Conservation (phyloP, 2,888 invertebrate species). For the Neoscelio sp. region DNA sequence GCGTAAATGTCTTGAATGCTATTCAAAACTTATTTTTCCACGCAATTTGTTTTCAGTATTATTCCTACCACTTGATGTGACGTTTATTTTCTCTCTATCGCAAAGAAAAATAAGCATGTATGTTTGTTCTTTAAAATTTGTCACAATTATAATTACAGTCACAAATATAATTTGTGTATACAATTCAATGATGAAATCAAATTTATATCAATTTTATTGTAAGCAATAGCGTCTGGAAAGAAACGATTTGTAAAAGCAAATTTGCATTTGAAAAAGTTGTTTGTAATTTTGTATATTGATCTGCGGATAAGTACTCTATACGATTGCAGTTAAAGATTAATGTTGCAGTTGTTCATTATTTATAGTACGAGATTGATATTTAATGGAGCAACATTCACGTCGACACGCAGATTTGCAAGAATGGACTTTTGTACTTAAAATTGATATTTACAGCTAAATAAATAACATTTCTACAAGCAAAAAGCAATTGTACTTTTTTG, state of each 20-base stretch:
- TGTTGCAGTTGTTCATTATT: conserved; percentile 4
- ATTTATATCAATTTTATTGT: conserved; percentile 38
- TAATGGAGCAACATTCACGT: conserved; percentile 48
- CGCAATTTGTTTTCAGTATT: conserved; percentile 56
- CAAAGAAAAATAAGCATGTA: conserved; percentile 6
- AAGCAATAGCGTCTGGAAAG: conserved; percentile 35
- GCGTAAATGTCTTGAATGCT: conserved; percentile 53
- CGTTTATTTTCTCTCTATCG: conserved; percentile 19
- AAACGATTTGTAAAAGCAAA: conserved; percentile 37
- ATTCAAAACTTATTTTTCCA: conserved; percentile 37
- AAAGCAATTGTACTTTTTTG: conserved; percentile 39
- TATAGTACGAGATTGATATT: conserved; percentile 36
- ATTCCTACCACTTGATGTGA: conserved; percentile 40
- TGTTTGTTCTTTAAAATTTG: background rate
- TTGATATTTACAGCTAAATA: conserved; percentile 57
- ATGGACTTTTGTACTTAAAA: conserved; percentile 62
- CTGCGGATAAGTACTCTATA: conserved; percentile 12
- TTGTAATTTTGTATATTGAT: too few species aligned
- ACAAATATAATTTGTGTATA: conserved; percentile 5
- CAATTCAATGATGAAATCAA: conserved; percentile 6
- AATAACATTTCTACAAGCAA: conserved; percentile 53
- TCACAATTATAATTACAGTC: conserved; percentile 16
- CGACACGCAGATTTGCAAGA: conserved; percentile 42
- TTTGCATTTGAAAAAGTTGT: too few species aligned
- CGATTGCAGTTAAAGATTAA: background rate